Conservation (phyloP, 1,140 invertebrate species). For the Cyphomyrmex costatus region DNA sequence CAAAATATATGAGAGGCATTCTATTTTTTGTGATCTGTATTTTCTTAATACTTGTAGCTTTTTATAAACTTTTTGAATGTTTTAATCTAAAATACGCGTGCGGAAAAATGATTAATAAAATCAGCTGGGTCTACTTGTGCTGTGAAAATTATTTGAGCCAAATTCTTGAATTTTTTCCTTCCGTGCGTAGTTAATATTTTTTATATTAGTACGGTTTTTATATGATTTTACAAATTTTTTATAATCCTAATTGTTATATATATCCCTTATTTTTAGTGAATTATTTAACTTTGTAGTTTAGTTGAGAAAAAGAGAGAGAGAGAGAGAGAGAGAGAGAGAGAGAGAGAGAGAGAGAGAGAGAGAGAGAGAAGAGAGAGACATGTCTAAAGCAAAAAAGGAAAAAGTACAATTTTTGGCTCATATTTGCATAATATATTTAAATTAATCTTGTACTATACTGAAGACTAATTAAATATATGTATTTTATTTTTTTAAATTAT, state of each 20-base stretch:
- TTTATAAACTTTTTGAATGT: constrained; percentile 80
- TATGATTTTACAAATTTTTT: neutral
- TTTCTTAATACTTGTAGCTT: constrained; percentile 83
- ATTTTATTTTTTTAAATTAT: constrained; percentile 64
- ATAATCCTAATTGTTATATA: neutral
- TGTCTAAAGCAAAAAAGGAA: neutral
- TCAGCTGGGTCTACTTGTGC: constrained; percentile 54
- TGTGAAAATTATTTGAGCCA: constrained; percentile 49
- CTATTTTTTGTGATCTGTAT: constrained; percentile 85
- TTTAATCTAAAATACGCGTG: constrained; percentile 66
- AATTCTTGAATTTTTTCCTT: constrained; percentile 39
- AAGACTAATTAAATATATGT: constrained; percentile 56
- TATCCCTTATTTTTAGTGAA: neutral
- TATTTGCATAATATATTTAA: constrained; percentile 46
- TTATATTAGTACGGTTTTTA: constrained; percentile 21
- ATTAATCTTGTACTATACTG: constrained; percentile 55
- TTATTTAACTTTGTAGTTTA: neutral
- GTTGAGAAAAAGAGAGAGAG: neutral
- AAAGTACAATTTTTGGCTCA: constrained; percentile 18
- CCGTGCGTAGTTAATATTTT: neutral
- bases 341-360: too few relatives aligned
- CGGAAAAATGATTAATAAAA: constrained; percentile 56
- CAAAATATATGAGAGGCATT: constrained; percentile 81
- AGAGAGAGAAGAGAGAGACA: neutral
- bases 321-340: too few relatives aligned